Base-by-base conservation (phyloP, 2,797 vertebrate species). In the Pyrocephalus nanus region DNA sequence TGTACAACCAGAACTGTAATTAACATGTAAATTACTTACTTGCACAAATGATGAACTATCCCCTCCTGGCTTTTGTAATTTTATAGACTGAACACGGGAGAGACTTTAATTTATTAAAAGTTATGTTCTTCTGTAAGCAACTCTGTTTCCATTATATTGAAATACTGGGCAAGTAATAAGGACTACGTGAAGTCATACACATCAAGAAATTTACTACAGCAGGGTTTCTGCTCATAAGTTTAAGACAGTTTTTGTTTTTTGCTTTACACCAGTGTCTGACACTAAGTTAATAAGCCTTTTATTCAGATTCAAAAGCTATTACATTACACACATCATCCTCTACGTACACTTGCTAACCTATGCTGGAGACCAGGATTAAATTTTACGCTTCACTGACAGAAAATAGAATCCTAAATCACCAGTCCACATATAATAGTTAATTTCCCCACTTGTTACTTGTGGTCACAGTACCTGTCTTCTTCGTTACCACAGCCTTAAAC, bases 331-430 rank as follows among this genome's bases (percentile, higher is more conserved):
- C 93, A 92, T 96, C 93, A 96, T 94, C 87, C 83, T 79, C 90
- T 69, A 76, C 67, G 54, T 65, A 90, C 45, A 93, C 94, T 92
- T 94, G 91, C 88, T 90, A 95, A 94, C 72, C 74, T 81, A 88
- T 3, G 10, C 73, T 42, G 79, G 85, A 57, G 71, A 61, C 62
- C 60, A 61, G 96, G 95, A 97, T 96, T 96, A 95, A 96, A 97
- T 94, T 91, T 97, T 96, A 96, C 40, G 93, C 93, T 95, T 96
- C 92, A 3, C 21, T 94, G 94, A 97, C 80, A 97, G 76, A 96
- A 97, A 97, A 96, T 11, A 94, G 95, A 97, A 91, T 80, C 88
- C 92, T 90, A 93, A 92, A 95, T 88, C 88, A 81, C 92, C 83
- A 95, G 87, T 77, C 92, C 81, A 87, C 25, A 60, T 38, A n/a